Evolutionary conservation across 1,140 invertebrate species (phyloP), one percentile per base, ranked within the genome.

Genomic region (Batillaria attramentaria): DNA sequence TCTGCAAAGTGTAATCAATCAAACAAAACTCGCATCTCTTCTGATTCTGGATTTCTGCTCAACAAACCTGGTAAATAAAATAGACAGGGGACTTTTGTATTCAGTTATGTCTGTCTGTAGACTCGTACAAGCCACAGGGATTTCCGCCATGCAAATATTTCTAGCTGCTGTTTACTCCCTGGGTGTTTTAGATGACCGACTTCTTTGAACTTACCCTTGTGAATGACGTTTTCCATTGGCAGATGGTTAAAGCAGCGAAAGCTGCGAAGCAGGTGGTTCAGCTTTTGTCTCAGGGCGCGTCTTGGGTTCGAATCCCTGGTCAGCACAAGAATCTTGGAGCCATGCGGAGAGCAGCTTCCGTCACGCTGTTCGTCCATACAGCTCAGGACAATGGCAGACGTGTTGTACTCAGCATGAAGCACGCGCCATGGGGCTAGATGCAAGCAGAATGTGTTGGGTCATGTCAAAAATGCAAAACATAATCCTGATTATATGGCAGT

Each of bases 281-380:
- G 54, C 35, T 42, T 50, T 16, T 33, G 54, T 1, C 73, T 33
- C 0, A 75, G 50, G 24, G 33, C 37, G 13, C 20, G 46, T 28
- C 39, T 35, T 35, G 73, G 73, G 46, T 50, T 42, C 0, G 77
- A 35, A 6, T 69, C 37, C 2, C 77, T 66, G 3, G 65, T 6
- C 68, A 78, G 33, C 31, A 78, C 37, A 20, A 54, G 43, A 0
- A 70, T 10, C 46, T 78, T 72, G 46, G 46, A 18, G 6, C 42
- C 65, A 10, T 37, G 43, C 2, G 46, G 13, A 2, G 66, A 70
- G 46, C 77, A 78, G 43, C 65, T 70, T n/a, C 77, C 77, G 37
- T 78, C 77, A 4, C 13, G 43, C 46, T 57, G 43, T n/a, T 72
- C 68, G 37, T 70, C 68, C 65, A 70, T n/a, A 39, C 77, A 78